A percentile compares a stretch with the other conserved stretches of the same genome.
Evolutionary conservation across 2,888 invertebrate species (phyloP).

Genomic region (Caenorhabditis virilis): DNA sequence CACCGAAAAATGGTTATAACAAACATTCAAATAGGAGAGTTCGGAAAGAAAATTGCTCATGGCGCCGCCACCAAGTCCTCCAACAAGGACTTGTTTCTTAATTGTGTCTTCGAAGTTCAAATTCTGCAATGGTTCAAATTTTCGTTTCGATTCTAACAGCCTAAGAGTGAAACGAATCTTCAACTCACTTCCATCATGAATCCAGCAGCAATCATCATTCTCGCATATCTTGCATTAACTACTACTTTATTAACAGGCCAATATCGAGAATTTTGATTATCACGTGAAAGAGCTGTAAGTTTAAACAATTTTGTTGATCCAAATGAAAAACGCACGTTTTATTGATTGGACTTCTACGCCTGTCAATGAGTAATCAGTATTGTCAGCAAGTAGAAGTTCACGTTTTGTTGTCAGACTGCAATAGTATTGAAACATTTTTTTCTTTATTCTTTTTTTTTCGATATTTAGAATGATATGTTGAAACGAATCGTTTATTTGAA

Average conservation of each 20-base stretch:
- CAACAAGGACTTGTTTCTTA: slow-evolving; percentile 33
- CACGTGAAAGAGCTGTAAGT: slow-evolving; percentile 27
- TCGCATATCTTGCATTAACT: slow-evolving; percentile 37
- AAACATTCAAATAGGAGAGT: slow-evolving; percentile 29
- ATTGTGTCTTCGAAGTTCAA: slow-evolving; percentile 27
- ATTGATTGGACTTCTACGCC: slow-evolving; percentile 24
- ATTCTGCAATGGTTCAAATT: slow-evolving; percentile 19
- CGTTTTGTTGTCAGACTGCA: slow-evolving; percentile 26
- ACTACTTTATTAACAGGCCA: slow-evolving; percentile 46
- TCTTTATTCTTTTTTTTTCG: background rate
- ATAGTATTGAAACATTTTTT: slow-evolving; percentile 1
- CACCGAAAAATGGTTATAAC: too few relatives aligned
- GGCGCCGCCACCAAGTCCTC: slow-evolving; percentile 42
- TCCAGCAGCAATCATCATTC: slow-evolving; percentile 38
- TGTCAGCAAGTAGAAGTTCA: slow-evolving; percentile 17
- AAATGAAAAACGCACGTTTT: slow-evolving; percentile 15
- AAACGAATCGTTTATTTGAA: too few relatives aligned
- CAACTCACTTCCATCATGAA: slow-evolving; percentile 38
- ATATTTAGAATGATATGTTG: too few relatives aligned
- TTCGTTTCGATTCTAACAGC: background rate
- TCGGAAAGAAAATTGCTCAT: slow-evolving; percentile 41
- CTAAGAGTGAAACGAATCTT: background rate
- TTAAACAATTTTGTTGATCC: too few relatives aligned
- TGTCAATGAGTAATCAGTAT: slow-evolving; percentile 25
- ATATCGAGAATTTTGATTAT: slow-evolving; percentile 18